These are phyloP conservation scores for Bombus picipes DNA, from an alignment of 1,140 invertebrate genomes.

Conservation along the genomic window DNA sequence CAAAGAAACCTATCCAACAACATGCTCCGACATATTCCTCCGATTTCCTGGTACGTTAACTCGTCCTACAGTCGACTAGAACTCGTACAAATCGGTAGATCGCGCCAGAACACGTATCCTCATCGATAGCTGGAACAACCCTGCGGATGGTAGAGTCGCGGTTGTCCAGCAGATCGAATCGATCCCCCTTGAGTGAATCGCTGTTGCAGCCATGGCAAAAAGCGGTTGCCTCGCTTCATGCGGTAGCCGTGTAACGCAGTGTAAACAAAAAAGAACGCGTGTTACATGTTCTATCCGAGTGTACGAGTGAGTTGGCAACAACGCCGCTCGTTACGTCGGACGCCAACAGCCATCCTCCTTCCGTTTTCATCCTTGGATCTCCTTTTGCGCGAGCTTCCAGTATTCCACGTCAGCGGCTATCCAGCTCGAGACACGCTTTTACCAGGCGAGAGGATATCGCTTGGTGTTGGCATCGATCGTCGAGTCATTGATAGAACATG, in stretches of 20 bases:
- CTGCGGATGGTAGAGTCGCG: not conserved
- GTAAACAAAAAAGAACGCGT: constrained; percentile 74
- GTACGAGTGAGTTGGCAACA: constrained; percentile 70
- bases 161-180: constrained; percentile 45
- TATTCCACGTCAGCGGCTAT: not conserved
- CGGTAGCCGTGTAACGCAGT: constrained; percentile 73
- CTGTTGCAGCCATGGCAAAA: constrained; percentile 65
- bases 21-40: not conserved
- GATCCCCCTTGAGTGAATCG: constrained; percentile 58
- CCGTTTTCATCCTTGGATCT: constrained; percentile 48
- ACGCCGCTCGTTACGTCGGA: constrained; percentile 70
- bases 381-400: constrained; percentile 27
- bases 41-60: not conserved
- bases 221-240: constrained; percentile 71
- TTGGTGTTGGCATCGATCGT: not conserved
- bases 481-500: not conserved
- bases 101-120: constrained; percentile 1
- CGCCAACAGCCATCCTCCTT: constrained; percentile 37
- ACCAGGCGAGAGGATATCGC: not conserved
- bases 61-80: not conserved
- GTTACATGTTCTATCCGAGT: constrained; percentile 50
- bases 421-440: not conserved
- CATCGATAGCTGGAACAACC: not conserved
- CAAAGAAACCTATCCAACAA: not conserved
- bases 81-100: not conserved